These are phyloP conservation scores for Phacellophora camtschatica DNA, from an alignment of 30 jellyfish, hydroid and myxozoan species.

Conservation along the genomic window DNA sequence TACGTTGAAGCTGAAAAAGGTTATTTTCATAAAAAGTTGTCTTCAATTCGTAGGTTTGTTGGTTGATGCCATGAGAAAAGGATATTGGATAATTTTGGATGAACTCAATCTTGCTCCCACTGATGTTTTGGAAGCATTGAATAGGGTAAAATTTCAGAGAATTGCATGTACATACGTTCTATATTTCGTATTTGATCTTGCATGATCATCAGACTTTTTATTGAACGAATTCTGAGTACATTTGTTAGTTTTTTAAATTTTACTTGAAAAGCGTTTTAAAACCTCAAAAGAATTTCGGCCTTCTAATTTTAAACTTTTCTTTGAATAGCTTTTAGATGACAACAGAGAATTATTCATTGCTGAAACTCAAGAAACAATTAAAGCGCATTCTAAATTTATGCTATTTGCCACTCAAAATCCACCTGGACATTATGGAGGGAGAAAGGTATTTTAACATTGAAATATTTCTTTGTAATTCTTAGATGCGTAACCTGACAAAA, in stretches of 20 bases:
- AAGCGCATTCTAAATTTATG: conserved; percentile 92
- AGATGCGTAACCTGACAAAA: too few relatives aligned
- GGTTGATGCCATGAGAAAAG: conserved; percentile 97
- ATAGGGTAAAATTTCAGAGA: conserved; percentile 51
- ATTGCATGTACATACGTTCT: background rate
- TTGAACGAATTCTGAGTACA: too few relatives aligned
- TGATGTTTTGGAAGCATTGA: conserved; percentile 95
- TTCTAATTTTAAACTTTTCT: background rate
- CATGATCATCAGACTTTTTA: too few relatives aligned
- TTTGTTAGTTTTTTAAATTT: too few relatives aligned
- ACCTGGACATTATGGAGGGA: conserved; percentile 95
- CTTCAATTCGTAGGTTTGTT: conserved; percentile 79
- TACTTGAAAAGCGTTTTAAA: too few relatives aligned
- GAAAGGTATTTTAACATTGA: too few relatives aligned
- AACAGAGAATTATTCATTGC: conserved; percentile 94
- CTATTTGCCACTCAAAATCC: conserved; percentile 99
- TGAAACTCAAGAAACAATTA: conserved; percentile 94
- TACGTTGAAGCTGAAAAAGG: too few relatives aligned
- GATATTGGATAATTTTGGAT: conserved; percentile 96
- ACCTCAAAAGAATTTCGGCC: too few relatives aligned
- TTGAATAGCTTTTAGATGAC: conserved; percentile 85
- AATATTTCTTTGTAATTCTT: too few relatives aligned
- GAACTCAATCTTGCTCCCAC: conserved; percentile 99
- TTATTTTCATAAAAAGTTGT: too few relatives aligned
- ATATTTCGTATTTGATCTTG: background rate